A percentile compares a stretch with the other conserved stretches of the same genome.
These are phyloP conservation scores for Limnephilus rhombicus DNA, from an alignment of 2,888 invertebrate species.

Conservation along the genomic window DNA sequence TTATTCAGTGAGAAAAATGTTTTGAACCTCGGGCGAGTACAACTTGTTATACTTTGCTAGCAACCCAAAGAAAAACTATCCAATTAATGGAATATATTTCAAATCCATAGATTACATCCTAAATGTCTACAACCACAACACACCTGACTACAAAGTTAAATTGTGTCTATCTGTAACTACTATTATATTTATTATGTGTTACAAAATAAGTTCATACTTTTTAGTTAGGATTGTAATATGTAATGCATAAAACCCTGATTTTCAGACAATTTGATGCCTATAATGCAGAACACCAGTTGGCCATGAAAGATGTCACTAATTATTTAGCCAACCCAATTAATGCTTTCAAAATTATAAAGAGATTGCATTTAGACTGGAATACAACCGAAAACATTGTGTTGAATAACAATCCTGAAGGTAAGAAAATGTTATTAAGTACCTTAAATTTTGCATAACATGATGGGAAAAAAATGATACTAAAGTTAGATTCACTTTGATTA, in stretches of 20 bases:
- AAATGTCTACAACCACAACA: no score
- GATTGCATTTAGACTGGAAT: neutral
- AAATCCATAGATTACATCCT: no score
- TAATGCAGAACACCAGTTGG: slow-evolving; percentile 5
- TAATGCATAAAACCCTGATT: neutral
- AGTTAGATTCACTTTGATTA: neutral
- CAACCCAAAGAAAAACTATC: no score
- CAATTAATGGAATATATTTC: no score
- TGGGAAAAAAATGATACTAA: neutral
- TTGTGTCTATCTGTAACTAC: no score
- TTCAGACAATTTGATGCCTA: neutral
- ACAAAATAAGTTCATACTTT: no score
- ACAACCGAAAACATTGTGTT: neutral
- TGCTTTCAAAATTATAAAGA: slow-evolving; percentile 31
- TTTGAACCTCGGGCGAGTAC: no score
- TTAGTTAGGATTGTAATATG: neutral
- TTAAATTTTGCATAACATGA: no score
- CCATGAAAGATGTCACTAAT: neutral
- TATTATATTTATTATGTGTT: no score
- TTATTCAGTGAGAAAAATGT: no score
- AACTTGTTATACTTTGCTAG: no score
- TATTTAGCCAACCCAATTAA: slow-evolving; percentile 34
- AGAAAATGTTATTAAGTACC: neutral
- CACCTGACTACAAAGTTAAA: no score
- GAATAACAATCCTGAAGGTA: neutral